Conservation (phyloP, 1,140 invertebrate species). For the Eurosta solidaginis region DNA sequence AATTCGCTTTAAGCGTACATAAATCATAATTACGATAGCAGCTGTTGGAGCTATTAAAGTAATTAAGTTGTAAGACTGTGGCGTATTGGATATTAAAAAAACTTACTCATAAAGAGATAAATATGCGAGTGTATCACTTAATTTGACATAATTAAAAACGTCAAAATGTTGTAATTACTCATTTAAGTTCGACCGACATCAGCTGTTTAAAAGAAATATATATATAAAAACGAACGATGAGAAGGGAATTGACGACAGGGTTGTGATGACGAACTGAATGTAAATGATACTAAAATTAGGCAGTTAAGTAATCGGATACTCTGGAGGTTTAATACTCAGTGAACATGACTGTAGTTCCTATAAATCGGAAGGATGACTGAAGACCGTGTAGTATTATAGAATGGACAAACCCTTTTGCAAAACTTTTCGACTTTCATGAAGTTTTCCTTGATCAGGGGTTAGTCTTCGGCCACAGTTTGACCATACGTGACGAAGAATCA, state of each 20-base stretch:
- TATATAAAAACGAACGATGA: background rate
- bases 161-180: conserved; percentile 20
- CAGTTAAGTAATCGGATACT: no score
- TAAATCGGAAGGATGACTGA: no score
- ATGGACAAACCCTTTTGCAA: no score
- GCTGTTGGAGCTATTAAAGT: background rate
- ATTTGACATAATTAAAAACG: background rate
- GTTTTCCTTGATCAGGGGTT: no score
- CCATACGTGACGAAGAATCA: no score
- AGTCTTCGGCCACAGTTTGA: no score
- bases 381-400: no score
- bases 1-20: background rate
- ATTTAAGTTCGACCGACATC: background rate
- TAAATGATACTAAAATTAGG: no score
- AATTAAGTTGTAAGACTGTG: background rate
- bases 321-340: no score
- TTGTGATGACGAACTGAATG: background rate
- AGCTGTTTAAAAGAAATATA: background rate
- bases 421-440: no score
- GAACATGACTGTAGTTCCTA: no score
- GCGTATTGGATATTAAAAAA: background rate
- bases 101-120: background rate
- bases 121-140: background rate
- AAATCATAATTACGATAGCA: background rate
- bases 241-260: background rate